Conservation (phyloP, 2,797 vertebrate species). For the Poeciliopsis presidionis region DNA sequence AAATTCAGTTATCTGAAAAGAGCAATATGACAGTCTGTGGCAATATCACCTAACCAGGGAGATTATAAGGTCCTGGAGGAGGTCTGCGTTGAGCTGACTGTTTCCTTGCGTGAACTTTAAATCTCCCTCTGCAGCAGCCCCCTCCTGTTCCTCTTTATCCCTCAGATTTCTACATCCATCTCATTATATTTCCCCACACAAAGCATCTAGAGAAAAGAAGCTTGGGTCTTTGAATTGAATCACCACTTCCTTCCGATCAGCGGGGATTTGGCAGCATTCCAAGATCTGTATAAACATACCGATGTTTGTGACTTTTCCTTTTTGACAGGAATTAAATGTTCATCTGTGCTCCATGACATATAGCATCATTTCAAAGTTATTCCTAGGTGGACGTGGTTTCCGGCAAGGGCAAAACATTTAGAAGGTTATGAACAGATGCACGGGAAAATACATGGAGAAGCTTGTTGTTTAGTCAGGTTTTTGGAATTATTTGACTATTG, state of each 20-base stretch:
- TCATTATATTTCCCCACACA: conserved; percentile 59
- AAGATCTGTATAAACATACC: conserved; percentile 40
- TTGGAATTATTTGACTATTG: not conserved
- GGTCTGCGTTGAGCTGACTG: conserved; percentile 42
- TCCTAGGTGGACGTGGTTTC: conserved; percentile 1
- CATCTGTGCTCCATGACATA: conserved; percentile 14
- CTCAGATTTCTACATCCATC: conserved; percentile 58
- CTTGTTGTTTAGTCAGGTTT: not conserved
- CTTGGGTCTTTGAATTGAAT: conserved; percentile 56
- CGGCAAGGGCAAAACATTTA: not conserved
- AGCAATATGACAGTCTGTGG: conserved; percentile 13
- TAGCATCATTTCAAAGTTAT: conserved; percentile 8
- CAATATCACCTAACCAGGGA: conserved; percentile 30
- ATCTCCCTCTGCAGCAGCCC: conserved; percentile 47
- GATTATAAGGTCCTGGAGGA: conserved; percentile 55
- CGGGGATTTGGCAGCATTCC: conserved; percentile 46
- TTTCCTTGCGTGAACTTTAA: conserved; percentile 59
- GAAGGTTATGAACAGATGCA: not conserved
- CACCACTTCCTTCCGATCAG: conserved; percentile 40
- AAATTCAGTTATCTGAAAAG: conserved; percentile 14
- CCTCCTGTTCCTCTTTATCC: conserved; percentile 38
- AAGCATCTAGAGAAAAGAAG: conserved; percentile 43
- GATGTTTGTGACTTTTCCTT: conserved; percentile 34
- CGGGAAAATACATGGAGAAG: not conserved
- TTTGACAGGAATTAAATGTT: conserved; percentile 31